These are phyloP conservation scores for Tylochromis polylepis DNA, from an alignment of 2,113 vertebrate genomes.

Conservation along the genomic window DNA sequence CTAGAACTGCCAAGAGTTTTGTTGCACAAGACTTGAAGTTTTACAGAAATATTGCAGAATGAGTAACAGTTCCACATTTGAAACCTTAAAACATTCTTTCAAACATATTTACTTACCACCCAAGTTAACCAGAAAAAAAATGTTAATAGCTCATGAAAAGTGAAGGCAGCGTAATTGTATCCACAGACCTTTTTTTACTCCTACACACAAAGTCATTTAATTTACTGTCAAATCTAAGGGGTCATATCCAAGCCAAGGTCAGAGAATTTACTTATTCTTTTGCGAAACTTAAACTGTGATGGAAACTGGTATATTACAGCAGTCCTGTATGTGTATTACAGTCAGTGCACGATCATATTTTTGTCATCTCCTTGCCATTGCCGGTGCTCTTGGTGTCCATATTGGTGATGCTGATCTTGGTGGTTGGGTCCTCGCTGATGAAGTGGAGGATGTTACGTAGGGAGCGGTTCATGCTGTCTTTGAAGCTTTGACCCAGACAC, in stretches of 20 bases:
- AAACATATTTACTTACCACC: no score
- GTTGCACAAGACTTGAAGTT: neutral
- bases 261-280: neutral
- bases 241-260: neutral
- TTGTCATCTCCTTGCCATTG: neutral
- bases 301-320: neutral
- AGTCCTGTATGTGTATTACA: neutral
- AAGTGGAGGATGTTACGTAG: slow-evolving; percentile 67
- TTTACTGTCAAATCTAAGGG: neutral
- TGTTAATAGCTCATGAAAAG: no score
- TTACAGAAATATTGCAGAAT: neutral
- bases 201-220: neutral
- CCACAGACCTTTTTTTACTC: no score
- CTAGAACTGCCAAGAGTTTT: neutral
- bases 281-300: neutral
- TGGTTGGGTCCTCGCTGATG: slow-evolving; percentile 68
- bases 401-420: neutral
- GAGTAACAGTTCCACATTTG: neutral
- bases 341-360: neutral
- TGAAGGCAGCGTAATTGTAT: no score
- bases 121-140: no score
- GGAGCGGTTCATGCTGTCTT: slow-evolving; percentile 66
- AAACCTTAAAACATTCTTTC: no score
- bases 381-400: slow-evolving; percentile 41
- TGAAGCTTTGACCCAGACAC: slow-evolving; percentile 80